Conservation (phyloP, 2,888 invertebrate species). For the Argyra leucocephala region DNA sequence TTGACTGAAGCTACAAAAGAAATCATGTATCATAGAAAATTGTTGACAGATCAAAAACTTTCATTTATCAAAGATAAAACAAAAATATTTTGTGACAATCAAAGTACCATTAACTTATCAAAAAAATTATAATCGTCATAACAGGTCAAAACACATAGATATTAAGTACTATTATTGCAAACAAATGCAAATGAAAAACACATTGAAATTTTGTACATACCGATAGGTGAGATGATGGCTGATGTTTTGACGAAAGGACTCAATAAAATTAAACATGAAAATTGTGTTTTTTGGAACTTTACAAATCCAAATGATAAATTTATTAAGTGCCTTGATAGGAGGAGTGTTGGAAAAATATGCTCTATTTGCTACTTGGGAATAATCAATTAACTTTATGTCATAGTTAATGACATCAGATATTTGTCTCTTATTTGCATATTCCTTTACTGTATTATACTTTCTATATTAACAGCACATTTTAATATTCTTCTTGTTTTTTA, state of each 20-base stretch:
- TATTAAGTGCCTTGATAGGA: neutral
- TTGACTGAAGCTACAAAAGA: conserved; percentile 7
- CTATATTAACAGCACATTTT: no score
- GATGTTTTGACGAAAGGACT: neutral
- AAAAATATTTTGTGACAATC: conserved; percentile 7
- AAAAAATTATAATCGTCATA: conserved; percentile 2
- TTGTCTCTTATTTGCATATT: no score
- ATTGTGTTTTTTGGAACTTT: no score
- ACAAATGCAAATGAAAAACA: neutral
- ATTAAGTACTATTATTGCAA: conserved; percentile 2
- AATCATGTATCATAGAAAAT: conserved; percentile 2
- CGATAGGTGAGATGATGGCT: neutral
- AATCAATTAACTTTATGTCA: no score
- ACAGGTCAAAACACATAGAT: conserved; percentile 8
- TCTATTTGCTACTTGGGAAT: no score
- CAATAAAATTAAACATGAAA: neutral
- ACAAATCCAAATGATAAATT: neutral
- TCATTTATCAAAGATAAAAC: neutral
- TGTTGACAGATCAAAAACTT: neutral
- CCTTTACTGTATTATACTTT: no score
- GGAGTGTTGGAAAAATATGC: no score
- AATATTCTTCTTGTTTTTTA: no score
- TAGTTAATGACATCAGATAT: no score
- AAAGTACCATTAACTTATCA: neutral
- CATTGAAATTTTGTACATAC: neutral